phyloP scores from a whole-genome alignment of 2,888 invertebrate genomes.

The Odontothrips loti region DNA sequence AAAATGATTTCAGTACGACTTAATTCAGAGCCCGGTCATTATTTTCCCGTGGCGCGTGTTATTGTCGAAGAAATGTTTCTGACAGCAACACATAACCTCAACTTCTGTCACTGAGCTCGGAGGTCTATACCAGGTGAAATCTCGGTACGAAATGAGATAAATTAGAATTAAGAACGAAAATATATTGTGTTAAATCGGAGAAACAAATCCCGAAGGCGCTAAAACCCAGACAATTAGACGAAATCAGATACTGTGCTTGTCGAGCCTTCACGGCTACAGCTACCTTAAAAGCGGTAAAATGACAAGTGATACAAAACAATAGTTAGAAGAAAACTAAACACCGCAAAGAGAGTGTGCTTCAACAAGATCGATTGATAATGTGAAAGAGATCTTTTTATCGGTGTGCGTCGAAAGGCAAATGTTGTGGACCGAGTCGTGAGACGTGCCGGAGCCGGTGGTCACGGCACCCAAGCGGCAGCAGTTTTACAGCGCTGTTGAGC shows the following conservation, averaged over 20 bases:
- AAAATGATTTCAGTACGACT: neutral
- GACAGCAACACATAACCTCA: too few species aligned
- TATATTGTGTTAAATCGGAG: neutral
- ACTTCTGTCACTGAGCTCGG: too few species aligned
- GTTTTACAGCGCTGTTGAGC: too few species aligned
- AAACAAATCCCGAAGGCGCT: neutral
- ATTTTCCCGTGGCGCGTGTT: too few species aligned
- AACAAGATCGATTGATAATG: too few species aligned
- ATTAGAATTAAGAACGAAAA: neutral
- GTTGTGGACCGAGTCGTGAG: too few species aligned
- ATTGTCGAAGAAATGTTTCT: too few species aligned
- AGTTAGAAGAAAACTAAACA: neutral
- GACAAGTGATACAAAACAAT: neutral
- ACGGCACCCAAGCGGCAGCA: neutral
- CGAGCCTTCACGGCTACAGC: neutral
- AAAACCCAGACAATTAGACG: too few species aligned
- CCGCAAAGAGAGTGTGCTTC: too few species aligned
- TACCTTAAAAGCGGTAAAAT: neutral
- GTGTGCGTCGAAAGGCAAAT: too few species aligned
- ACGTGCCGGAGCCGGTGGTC: neutral
- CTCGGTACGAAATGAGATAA: neutral
- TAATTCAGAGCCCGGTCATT: neutral
- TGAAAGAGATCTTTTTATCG: too few species aligned
- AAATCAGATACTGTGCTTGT: neutral
- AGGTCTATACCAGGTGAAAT: too few species aligned